These are phyloP conservation scores for Leptarthrus brevirostris DNA, from an alignment of 2,888 invertebrate genomes.

Conservation along the genomic window DNA sequence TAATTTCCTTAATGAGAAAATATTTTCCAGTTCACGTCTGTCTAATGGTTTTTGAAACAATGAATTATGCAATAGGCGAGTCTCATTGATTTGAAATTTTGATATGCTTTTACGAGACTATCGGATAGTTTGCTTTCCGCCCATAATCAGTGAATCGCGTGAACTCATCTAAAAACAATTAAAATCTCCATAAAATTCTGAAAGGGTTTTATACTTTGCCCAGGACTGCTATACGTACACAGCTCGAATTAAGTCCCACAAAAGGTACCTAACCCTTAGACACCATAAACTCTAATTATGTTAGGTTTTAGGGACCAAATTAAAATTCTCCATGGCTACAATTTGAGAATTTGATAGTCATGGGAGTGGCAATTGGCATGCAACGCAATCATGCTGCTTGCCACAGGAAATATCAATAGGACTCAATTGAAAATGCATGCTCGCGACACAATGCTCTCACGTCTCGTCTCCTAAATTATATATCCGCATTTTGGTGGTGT, in stretches of 20 bases:
- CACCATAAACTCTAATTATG: slow-evolving; percentile 23
- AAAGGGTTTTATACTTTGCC: background rate
- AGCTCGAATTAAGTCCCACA: background rate
- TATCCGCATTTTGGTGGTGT: slow-evolving; percentile 35
- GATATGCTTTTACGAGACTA: background rate
- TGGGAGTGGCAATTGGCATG: slow-evolving; percentile 34
- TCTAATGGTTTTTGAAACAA: no score
- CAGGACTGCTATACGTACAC: background rate
- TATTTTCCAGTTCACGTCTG: no score
- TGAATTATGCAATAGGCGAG: background rate
- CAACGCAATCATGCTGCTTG: slow-evolving; percentile 11
- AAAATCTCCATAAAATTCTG: slow-evolving; percentile 1
- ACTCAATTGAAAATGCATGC: slow-evolving; percentile 18
- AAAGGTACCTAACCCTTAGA: slow-evolving; percentile 3
- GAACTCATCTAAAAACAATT: background rate
- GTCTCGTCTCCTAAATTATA: slow-evolving; percentile 8
- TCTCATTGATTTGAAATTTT: background rate
- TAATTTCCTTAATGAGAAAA: no score
- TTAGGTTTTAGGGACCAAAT: slow-evolving; percentile 13
- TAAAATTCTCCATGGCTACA: slow-evolving; percentile 2
- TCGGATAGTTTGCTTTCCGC: background rate
- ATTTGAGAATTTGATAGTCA: slow-evolving; percentile 17
- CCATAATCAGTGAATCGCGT: background rate
- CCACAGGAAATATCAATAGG: slow-evolving; percentile 21
- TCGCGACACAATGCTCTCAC: background rate